Evolutionary conservation across 2,888 invertebrate species (phyloP), one percentile per base, ranked within the genome.

Genomic region (Tachina grossa): DNA sequence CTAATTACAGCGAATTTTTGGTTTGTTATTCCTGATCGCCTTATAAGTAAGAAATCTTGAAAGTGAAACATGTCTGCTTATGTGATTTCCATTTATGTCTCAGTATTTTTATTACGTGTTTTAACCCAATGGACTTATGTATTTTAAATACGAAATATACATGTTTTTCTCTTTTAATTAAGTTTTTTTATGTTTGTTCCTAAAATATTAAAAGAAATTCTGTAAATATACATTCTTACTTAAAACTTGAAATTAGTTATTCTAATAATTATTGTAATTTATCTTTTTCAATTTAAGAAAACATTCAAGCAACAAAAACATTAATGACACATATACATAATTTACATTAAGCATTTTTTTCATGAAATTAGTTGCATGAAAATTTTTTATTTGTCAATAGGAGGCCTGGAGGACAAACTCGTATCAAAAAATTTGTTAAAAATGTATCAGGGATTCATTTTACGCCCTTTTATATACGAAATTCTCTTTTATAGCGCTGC

Each of bases 161-260:
- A 8, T 53, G 13, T 51, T 51, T 14, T 11, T 51, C 49, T 22
- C 16, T 16, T 59, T 78, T 77, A 71, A 31, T 47, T 61, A n/a
- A 80, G 19, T 41, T 10, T 11, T n/a, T 31, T 31, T 53, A 31
- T 69, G 43, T 22, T 45, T 61, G 43, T 65, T 55, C 22, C 55
- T 55, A 22, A 22, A 65, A 74, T 47, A 59, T 43, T 39, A 16
- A 59, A 51, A 68, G 6, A 31, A 31, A 31, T 6, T 53, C 19
- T 81, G 81, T 81, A 81, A 68, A 74, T 81, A 74, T 81, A 81
- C 19, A 59, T n/a, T 6, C 9, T 39, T 71, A n/a, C 49, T 10
- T 59, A 51, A 41, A 68, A 6, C n/a, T 19, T 1, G 31, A 57
- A 72, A 14, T 9, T 10, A 59, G n/a, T 65, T 63, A 65, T 22